These are phyloP conservation scores for Macrochelys suwanniensis DNA, from an alignment of 2,797 vertebrate species.

Conservation along the genomic window DNA sequence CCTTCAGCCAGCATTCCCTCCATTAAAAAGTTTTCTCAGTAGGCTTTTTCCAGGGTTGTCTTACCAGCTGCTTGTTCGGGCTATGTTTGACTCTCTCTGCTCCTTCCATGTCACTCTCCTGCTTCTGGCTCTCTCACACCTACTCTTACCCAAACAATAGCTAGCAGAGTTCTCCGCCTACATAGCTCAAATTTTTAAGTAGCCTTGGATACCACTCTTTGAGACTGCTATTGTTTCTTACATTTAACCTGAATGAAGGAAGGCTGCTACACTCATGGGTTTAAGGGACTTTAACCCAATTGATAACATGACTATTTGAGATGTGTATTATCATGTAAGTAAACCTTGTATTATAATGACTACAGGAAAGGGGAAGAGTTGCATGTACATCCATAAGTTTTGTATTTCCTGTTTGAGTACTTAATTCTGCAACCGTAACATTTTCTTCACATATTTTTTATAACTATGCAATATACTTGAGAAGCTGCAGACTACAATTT, in stretches of 20 bases:
- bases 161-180: no score
- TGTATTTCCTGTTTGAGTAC: not conserved
- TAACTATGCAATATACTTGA: not conserved
- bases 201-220: no score
- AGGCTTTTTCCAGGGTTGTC: not conserved
- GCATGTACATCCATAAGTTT: not conserved
- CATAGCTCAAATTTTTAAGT: no score
- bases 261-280: no score
- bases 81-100: no score
- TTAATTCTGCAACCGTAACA: not conserved
- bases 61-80: not conserved
- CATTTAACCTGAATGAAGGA: no score
- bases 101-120: no score
- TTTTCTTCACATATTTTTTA: not conserved
- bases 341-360: not conserved
- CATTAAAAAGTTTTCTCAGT: not conserved
- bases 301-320: no score
- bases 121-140: no score
- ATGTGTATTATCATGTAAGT: not conserved
- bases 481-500: not conserved
- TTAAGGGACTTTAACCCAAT: no score
- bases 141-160: no score
- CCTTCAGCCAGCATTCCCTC: not conserved
- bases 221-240: no score
- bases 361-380: not conserved